Base-by-base conservation (phyloP, 2,113 vertebrate species). In the Oenanthe oenanthe region DNA sequence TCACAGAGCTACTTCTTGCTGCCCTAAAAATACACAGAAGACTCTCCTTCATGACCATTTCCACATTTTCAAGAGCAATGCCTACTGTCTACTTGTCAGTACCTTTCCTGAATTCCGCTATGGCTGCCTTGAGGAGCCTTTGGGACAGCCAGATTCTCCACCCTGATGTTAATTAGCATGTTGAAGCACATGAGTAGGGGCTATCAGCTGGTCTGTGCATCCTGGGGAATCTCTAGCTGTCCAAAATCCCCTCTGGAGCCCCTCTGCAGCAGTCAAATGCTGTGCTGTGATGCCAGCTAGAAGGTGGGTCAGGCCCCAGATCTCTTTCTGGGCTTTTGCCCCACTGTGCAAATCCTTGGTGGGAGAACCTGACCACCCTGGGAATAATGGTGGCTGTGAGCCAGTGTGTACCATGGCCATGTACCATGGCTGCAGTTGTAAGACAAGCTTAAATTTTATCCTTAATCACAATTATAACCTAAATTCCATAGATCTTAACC, bases 341-440 rank as follows among this genome's bases (percentile, higher is more conserved):
- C 19, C 62, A 53, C 32, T 17, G 0, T 12, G 31, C 36, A 48
- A 40, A 74, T 17, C 17, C 0, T 0, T 0, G 1, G 14, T 54
- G 28, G 19, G 34, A 45, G 48, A 31, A 45, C 17, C 25, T 58
- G 21, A 31, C 16, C 16, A 20, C 53, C 16, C 14, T 45, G 31
- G 21, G 31, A 86, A 28, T 25, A 48, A 21, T 22, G 50, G 31
- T 54, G 48, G 25, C 8, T 56, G 19, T 83, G 25, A 3, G 14
- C 10, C 48, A 58, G 5, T 54, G 13, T 85, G 21, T 34, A 32
- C n/a, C 24, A 22, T 50, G 63, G 25, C 56, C 6, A 12, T 85
- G 21, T 28, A 32, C n/a, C 24, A 22, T 50, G 63, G 25, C 56
- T 57, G n/a, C n/a, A 66, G 29, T 28, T 21, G 0, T 13, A 45